Evolutionary conservation across 1,140 invertebrate species (phyloP), one percentile per base, ranked within the genome.

Genomic region (Idris sp.): DNA sequence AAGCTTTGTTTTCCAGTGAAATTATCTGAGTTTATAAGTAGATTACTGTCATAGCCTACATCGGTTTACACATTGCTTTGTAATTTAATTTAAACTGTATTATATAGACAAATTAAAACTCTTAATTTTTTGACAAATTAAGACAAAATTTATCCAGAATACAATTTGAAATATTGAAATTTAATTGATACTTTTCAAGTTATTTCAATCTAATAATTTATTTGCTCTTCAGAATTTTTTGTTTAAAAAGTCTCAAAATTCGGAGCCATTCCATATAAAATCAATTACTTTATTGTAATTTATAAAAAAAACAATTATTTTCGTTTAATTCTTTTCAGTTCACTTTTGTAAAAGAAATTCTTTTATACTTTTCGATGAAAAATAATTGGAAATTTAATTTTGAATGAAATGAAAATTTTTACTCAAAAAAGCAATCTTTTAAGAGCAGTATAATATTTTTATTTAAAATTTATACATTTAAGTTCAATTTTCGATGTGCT

Each of bases 101-200:
- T n/a, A n/a, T 68, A 68, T 68, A 68, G 59, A 68, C 53, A 53
- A 68, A 68, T 68, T 68, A 68, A 59, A 41, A 46, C 53, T 6
- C 22, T 5, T 35, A 25, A 59, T 69, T 30, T 30, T 51, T 48
- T 46, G 53, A 28, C 53, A 30, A 18, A n/a, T n/a, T n/a, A n/a
- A n/a, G n/a, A n/a, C n/a, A n/a, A n/a, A n/a, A n/a, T n/a, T n/a
- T n/a, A n/a, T n/a, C n/a, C n/a, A n/a, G n/a, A n/a, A n/a, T n/a
- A n/a, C n/a, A n/a, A n/a, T n/a, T n/a, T n/a, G n/a, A n/a, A n/a
- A n/a, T n/a, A n/a, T n/a, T n/a, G n/a, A n/a, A n/a, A n/a, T n/a
- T n/a, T n/a, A n/a, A n/a, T n/a, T n/a, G n/a, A n/a, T n/a, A n/a
- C n/a, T n/a, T n/a, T n/a, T n/a, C n/a, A n/a, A n/a, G n/a, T n/a